Evolutionary conservation across 2,888 invertebrate genomes (phyloP).

Genomic region (Dryomyza anilis): DNA sequence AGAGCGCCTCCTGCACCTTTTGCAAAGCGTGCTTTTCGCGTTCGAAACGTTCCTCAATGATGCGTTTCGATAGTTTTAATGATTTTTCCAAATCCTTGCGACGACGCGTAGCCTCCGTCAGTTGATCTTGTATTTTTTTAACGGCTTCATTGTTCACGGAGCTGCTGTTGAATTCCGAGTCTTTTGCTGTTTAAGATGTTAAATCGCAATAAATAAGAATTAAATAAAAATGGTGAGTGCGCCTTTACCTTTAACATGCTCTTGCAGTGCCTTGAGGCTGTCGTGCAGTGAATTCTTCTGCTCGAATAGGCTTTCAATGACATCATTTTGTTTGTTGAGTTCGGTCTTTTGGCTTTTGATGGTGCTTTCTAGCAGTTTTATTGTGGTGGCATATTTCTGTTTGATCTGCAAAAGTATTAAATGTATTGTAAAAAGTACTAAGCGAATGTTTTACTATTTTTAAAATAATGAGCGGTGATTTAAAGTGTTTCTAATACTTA

Average conservation of each 20-base stretch:
- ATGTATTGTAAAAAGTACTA: neutral
- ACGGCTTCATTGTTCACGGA: conserved; percentile 27
- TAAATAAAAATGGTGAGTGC: too few species aligned
- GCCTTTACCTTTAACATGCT: conserved; percentile 10
- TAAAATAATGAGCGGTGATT: neutral
- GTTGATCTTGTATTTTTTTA: conserved; percentile 45
- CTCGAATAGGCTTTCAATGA: conserved; percentile 40
- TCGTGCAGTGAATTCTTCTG: conserved; percentile 41
- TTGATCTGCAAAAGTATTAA: conserved; percentile 52
- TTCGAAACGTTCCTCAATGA: conserved; percentile 57
- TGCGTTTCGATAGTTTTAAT: conserved; percentile 56
- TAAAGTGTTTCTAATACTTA: conserved; percentile 28
- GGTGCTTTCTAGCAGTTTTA: conserved; percentile 66
- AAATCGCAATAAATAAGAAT: too few species aligned
- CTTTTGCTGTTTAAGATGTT: too few species aligned
- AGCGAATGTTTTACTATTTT: neutral
- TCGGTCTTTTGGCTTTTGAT: conserved; percentile 41
- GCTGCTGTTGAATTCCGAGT: too few species aligned
- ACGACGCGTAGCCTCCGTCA: conserved; percentile 40
- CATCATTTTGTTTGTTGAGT: conserved; percentile 39
- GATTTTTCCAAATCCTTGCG: conserved; percentile 59
- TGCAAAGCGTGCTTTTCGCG: conserved; percentile 63
- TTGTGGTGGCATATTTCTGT: conserved; percentile 63
- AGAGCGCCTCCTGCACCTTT: conserved; percentile 67
- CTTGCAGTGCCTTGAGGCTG: neutral